Base-by-base conservation (phyloP, 2,888 invertebrate species). In the Netelia virgata region DNA sequence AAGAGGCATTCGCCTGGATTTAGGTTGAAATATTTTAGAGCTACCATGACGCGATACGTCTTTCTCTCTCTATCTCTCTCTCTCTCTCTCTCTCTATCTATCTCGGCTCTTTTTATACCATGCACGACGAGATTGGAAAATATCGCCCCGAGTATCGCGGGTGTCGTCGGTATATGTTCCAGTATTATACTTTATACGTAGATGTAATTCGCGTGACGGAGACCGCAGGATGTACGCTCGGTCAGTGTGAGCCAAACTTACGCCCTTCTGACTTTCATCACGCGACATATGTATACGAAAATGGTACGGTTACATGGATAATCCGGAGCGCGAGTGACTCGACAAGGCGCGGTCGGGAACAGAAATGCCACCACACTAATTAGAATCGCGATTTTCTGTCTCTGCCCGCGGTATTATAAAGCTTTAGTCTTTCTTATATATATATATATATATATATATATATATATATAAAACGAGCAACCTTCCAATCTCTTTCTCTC, bases 1-100 rank as follows among this genome's bases (percentile, higher is more conserved):
- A 73, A 77, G 77, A 87, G 82, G 85, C 85, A 84, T 86, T 88
- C 87, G 84, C 63, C 55, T 66, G 86, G 84, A 90, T 90, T 87
- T 87, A 81, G 89, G 87, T 89, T 89, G 76, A 86, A 86, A 82
- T 81, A 85, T 88, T 84, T 82, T 64, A 69, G 20, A 74, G n/a
- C 61, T 11, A 16, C n/a, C 55, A 11, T 6, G 36, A 36, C 6
- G 36, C 36, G 36, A 36, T 36, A 36, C 68, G 18, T 41, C 36
- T 36, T 16, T 5, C 59, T 70, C 55, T 20, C 55, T n/a, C 50
- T 63, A 36, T 6, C 14, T 36, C 47, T 55, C 68, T 55, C 20
- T 63, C 50, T 50, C 53, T 73, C 68, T 59, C 59, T 63, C 63
- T 53, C 57, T 41, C 68, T 59, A 50, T 63, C 63, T 53, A 47